phyloP scores from a whole-genome alignment of 1,140 invertebrate species.

The Ips nitidus region DNA sequence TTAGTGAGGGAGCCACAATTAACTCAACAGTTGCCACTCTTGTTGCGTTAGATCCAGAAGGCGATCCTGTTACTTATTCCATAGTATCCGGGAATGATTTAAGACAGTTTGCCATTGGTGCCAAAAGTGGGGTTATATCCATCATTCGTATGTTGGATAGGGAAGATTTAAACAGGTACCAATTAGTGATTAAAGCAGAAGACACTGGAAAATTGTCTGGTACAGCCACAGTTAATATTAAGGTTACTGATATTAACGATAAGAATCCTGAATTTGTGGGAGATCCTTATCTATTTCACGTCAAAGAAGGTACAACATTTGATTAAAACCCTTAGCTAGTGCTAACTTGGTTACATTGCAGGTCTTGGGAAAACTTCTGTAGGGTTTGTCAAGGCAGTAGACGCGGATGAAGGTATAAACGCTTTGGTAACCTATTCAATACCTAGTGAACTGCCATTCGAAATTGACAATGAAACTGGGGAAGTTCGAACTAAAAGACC shows the following conservation, averaged over 20 bases:
- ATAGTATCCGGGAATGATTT: conserved; percentile 85
- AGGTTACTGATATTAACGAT: conserved; percentile 88
- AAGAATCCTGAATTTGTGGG: conserved; percentile 83
- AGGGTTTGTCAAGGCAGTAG: conserved; percentile 79
- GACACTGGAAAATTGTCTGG: conserved; percentile 80
- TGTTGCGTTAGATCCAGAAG: conserved; percentile 80
- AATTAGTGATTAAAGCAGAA: conserved; percentile 81
- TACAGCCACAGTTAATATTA: conserved; percentile 82
- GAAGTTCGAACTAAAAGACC: conserved; percentile 73
- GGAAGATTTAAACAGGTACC: conserved; percentile 83
- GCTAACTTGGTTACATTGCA: conserved; percentile 9
- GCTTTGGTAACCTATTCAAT: conserved; percentile 69
- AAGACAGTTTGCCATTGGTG: conserved; percentile 80
- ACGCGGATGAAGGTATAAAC: conserved; percentile 76
- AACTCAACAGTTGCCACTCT: conserved; percentile 79
- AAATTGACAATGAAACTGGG: conserved; percentile 75
- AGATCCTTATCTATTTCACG: conserved; percentile 75
- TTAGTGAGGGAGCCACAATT: conserved; percentile 83
- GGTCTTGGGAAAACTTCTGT: conserved; percentile 65
- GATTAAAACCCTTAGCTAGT: background rate
- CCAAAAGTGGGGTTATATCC: conserved; percentile 77
- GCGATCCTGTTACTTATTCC: conserved; percentile 81
- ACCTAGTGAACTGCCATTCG: conserved; percentile 75
- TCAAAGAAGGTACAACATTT: conserved; percentile 66
- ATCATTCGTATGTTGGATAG: conserved; percentile 82